Conservation (phyloP, 2,888 invertebrate species). For the Imbricaverruca yamaguchii region DNA sequence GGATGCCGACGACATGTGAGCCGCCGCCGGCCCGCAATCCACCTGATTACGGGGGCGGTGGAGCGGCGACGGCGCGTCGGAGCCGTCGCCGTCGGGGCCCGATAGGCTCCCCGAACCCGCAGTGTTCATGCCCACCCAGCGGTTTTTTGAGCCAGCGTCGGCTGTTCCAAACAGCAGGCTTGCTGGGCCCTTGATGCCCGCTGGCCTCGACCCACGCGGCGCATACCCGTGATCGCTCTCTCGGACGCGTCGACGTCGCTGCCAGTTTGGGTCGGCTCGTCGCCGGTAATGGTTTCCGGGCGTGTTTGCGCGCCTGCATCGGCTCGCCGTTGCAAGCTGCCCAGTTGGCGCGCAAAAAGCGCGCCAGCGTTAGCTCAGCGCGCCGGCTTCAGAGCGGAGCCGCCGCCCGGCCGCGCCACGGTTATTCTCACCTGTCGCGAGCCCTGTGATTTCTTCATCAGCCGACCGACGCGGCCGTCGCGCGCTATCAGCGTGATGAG, state of each 20-base stretch:
- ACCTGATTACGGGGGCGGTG: no score
- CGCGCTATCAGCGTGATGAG: background rate
- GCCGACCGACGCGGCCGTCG: conserved; percentile 3
- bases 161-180: no score
- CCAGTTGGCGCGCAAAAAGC: background rate
- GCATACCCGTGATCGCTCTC: no score
- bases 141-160: no score
- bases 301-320: background rate
- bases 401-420: background rate
- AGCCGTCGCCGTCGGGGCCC: no score
- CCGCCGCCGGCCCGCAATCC: background rate
- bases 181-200: no score
- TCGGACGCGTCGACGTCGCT: no score
- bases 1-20: background rate
- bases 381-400: background rate
- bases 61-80: no score
- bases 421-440: conserved; percentile 19
- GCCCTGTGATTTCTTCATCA: conserved; percentile 14
- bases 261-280: background rate
- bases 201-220: no score
- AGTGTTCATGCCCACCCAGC: no score
- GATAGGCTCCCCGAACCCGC: no score
- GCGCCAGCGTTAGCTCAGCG: background rate
- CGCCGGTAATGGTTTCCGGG: background rate
- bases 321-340: background rate